These are phyloP conservation scores for Siniperca obscura DNA, from an alignment of 2,797 vertebrate genomes.

Conservation along the genomic window DNA sequence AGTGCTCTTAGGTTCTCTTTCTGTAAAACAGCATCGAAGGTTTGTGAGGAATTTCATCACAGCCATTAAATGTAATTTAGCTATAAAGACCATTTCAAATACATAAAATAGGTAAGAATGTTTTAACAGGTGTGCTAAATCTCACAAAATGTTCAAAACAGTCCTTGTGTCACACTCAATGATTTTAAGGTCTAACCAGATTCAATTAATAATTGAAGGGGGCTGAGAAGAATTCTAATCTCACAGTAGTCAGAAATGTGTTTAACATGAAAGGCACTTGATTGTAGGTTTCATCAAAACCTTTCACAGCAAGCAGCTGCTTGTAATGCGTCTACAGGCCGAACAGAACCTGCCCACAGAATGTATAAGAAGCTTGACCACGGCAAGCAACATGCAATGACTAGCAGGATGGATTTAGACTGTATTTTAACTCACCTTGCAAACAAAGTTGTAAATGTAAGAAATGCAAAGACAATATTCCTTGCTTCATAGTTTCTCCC, in stretches of 20 bases:
- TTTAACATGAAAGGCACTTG: constrained; percentile 49
- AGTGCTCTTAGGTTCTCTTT: not conserved
- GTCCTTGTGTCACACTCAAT: constrained; percentile 27
- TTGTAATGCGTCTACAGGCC: constrained; percentile 26
- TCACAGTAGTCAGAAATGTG: constrained; percentile 31
- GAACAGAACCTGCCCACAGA: constrained; percentile 14
- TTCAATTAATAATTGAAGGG: constrained; percentile 33
- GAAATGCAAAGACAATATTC: not conserved
- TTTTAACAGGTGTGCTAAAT: constrained; percentile 32
- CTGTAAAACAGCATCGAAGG: constrained; percentile 13
- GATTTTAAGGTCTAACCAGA: constrained; percentile 22
- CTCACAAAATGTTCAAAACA: constrained; percentile 30
- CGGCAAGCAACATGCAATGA: not conserved
- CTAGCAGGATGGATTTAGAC: not conserved
- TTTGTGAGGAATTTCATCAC: constrained; percentile 7
- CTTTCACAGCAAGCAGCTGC: constrained; percentile 37
- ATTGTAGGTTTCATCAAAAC: constrained; percentile 44
- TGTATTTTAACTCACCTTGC: not conserved
- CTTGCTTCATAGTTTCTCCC: not conserved
- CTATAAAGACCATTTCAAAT: constrained; percentile 20
- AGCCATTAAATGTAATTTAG: constrained; percentile 9
- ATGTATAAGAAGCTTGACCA: constrained; percentile 10
- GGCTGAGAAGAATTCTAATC: constrained; percentile 42
- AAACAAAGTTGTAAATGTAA: not conserved
- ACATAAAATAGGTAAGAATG: constrained; percentile 4